Percentiles rank a stretch among this genome's conserved stretches.
These are phyloP conservation scores for Sarcophilus harrisii DNA, from an alignment of 2,797 vertebrate genomes.

Conservation along the genomic window DNA sequence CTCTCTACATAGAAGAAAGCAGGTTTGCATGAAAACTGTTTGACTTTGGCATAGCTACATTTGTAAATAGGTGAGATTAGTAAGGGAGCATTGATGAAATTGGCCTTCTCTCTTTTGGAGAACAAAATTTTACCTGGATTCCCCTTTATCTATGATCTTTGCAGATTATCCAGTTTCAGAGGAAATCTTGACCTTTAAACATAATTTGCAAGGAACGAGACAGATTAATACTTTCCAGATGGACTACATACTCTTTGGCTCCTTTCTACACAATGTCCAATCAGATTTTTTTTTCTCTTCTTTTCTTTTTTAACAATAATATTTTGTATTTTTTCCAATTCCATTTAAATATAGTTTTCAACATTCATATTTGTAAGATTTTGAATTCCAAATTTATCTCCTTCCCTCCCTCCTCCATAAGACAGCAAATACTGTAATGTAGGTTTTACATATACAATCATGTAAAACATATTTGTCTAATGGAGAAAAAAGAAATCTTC, in stretches of 20 bases:
- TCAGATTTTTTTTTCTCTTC: conserved; percentile 21
- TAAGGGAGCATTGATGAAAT: background rate
- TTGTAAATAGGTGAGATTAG: background rate
- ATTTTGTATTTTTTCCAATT: no score
- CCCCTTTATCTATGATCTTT: conserved; percentile 28
- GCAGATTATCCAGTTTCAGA: conserved; percentile 33
- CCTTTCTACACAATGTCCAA: conserved; percentile 38
- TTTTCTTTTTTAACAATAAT: no score
- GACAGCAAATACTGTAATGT: no score
- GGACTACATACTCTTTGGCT: background rate
- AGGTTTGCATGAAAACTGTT: conserved; percentile 37
- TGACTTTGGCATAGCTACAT: background rate
- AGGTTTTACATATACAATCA: no score
- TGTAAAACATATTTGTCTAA: no score
- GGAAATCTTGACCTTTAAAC: background rate
- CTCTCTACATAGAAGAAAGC: conserved; percentile 23
- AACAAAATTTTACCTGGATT: background rate
- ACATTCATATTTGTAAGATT: no score
- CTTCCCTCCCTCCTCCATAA: no score
- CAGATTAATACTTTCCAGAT: conserved; percentile 8
- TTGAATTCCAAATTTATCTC: no score
- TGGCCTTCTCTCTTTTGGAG: conserved; percentile 14
- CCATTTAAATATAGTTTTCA: no score
- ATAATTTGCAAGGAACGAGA: conserved; percentile 22
- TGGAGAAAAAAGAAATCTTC: no score